Evolutionary conservation across 1,140 invertebrate genomes (phyloP).

Genomic region (Sitobion miscanthi): DNA sequence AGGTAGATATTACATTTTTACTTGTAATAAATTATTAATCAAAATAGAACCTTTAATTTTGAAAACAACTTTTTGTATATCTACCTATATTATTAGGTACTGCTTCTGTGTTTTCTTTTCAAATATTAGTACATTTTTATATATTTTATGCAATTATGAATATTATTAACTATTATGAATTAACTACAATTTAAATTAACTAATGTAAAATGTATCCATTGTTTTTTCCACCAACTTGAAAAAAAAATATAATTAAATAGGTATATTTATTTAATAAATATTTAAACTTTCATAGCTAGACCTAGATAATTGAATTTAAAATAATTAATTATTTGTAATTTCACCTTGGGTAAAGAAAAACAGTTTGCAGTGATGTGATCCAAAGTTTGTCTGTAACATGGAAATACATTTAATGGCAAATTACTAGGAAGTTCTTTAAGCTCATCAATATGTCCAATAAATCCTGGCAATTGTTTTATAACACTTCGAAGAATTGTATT

Average conservation of each 20-base stretch:
- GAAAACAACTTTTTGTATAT: background rate
- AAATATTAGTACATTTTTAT: no score
- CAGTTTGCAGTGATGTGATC: background rate
- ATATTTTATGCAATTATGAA: no score
- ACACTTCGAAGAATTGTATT: background rate
- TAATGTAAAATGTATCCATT: background rate
- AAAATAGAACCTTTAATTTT: background rate
- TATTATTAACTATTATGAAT: no score
- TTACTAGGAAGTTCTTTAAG: background rate
- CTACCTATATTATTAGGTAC: no score
- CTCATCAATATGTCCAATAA: background rate
- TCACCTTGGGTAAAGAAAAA: conserved; percentile 24
- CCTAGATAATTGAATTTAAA: background rate
- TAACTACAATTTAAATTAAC: no score
- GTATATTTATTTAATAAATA: background rate
- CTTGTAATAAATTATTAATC: background rate
- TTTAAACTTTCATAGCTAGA: background rate
- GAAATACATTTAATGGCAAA: background rate
- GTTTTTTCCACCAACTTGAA: background rate
- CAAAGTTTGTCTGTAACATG: conserved; percentile 27
- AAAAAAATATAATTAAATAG: no score
- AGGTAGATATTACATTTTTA: background rate
- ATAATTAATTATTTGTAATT: conserved; percentile 1
- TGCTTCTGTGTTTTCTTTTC: no score
- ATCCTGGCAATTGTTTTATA: background rate